Percentiles rank a stretch among this genome's conserved stretches.
These are phyloP conservation scores for Chelmon rostratus DNA, from an alignment of 2,797 vertebrate species.

Conservation along the genomic window DNA sequence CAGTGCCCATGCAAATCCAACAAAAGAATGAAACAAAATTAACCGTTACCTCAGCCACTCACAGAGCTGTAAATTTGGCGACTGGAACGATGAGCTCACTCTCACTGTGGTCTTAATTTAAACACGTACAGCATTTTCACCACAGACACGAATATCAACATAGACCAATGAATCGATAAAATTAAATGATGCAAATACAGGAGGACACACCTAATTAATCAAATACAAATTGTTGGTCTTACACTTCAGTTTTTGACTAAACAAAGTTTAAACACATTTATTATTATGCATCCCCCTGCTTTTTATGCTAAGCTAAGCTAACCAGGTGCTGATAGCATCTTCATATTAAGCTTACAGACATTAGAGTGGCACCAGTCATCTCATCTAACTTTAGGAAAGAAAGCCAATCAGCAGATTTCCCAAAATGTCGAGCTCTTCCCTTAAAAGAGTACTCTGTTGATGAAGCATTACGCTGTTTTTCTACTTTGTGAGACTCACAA, in stretches of 20 bases:
- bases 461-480: not conserved
- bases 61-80: slow-evolving; percentile 58
- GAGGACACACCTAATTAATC: not conserved
- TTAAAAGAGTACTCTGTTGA: not conserved
- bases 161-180: slow-evolving; percentile 13
- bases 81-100: slow-evolving; percentile 76
- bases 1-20: slow-evolving; percentile 26
- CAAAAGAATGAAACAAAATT: slow-evolving; percentile 46
- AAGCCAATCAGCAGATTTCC: not conserved
- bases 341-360: too few relatives aligned
- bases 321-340: too few relatives aligned
- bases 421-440: too few relatives aligned
- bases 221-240: not conserved
- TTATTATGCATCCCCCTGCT: not conserved
- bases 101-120: slow-evolving; percentile 33
- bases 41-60: slow-evolving; percentile 50
- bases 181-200: slow-evolving; percentile 11
- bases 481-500: not conserved
- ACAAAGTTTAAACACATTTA: not conserved
- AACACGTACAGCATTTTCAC: slow-evolving; percentile 18
- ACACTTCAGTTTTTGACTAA: rapidly evolving
- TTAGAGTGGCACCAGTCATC: too few relatives aligned
- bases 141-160: slow-evolving; percentile 3
- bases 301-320: too few relatives aligned
- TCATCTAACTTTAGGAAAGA: not conserved